A percentile compares a stretch with the other conserved stretches of the same genome.
Evolutionary conservation across 1,140 invertebrate species (phyloP).

Genomic region (Meloidogyne floridensis): DNA sequence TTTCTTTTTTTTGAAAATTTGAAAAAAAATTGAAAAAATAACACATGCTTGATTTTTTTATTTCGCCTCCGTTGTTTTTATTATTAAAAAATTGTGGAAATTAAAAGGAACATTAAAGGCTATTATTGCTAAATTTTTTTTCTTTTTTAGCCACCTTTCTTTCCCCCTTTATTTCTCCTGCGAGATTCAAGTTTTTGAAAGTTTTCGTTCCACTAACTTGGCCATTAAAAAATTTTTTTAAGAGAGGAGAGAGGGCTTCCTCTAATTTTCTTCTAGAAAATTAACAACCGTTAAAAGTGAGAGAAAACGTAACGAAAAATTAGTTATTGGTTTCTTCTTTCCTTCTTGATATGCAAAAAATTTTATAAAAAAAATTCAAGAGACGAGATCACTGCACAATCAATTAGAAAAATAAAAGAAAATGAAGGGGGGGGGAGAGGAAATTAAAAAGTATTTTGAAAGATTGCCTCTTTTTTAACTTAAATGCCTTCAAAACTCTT

Average conservation of each 20-base stretch:
- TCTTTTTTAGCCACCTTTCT: background rate
- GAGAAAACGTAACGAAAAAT: conserved; percentile 4
- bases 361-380: background rate
- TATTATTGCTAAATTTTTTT: background rate
- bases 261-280: background rate
- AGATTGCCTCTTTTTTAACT: background rate
- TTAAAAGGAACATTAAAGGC: background rate
- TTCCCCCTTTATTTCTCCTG: background rate
- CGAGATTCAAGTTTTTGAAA: background rate
- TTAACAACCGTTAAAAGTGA: conserved; percentile 5
- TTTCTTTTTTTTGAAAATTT: too few relatives aligned
- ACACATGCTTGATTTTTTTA: too few relatives aligned
- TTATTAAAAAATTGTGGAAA: too few relatives aligned
- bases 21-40: too few relatives aligned
- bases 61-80: too few relatives aligned
- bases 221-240: background rate
- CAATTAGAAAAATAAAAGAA: background rate
- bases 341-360: too few relatives aligned
- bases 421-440: too few relatives aligned
- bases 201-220: conserved; percentile 2
- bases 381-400: conserved; percentile 3
- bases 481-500: background rate
- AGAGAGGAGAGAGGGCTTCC: background rate
- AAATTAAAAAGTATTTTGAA: too few relatives aligned
- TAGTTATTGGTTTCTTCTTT: background rate